Evolutionary conservation across 2,888 invertebrate species (phyloP).

Genomic region (Calameuta pallipes): DNA sequence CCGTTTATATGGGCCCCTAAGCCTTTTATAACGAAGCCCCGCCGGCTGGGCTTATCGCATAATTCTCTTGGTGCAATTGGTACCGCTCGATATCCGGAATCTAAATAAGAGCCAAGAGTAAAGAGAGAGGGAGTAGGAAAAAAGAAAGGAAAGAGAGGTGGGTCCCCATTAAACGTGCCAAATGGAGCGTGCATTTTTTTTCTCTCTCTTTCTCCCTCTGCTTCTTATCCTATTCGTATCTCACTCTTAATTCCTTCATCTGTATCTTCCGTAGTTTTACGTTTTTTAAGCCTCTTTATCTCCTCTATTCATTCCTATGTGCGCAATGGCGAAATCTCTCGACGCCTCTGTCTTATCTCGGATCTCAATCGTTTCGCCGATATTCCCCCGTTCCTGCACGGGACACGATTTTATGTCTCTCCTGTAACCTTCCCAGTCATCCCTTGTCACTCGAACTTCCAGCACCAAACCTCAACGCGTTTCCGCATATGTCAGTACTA

Average conservation of each 20-base stretch:
- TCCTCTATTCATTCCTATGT: background rate
- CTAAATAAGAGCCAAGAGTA: background rate
- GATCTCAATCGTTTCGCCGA: conserved; percentile 32
- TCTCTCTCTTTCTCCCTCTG: background rate
- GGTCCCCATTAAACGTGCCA: background rate
- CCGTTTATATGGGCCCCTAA: background rate
- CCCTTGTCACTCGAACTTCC: background rate
- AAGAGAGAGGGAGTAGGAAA: background rate
- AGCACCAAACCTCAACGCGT: background rate
- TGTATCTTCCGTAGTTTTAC: background rate
- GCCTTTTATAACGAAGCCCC: background rate
- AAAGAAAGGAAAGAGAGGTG: background rate
- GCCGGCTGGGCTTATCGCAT: background rate
- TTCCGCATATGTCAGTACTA: background rate
- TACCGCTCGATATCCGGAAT: background rate
- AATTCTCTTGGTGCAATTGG: background rate
- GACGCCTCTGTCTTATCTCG: conserved; percentile 18
- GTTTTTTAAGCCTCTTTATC: background rate
- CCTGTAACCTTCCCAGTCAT: background rate
- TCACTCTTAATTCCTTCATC: background rate
- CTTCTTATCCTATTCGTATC: background rate
- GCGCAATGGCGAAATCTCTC: background rate
- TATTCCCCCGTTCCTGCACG: conserved; percentile 13
- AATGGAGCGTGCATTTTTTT: background rate
- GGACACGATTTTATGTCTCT: background rate